These are phyloP conservation scores for Epinotia nisella DNA, from an alignment of 2,888 invertebrate genomes.

Conservation along the genomic window DNA sequence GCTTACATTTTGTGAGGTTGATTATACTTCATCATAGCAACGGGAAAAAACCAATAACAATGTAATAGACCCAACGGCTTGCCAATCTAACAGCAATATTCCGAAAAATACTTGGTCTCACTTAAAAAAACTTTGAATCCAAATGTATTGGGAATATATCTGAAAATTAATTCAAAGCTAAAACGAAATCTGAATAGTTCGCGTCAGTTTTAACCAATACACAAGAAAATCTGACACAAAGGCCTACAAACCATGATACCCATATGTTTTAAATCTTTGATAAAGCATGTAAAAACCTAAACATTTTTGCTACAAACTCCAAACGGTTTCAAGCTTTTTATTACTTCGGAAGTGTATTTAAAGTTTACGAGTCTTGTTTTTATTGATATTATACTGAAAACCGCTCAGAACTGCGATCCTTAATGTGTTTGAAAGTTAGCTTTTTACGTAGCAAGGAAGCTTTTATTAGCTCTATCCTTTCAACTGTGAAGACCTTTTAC, in stretches of 20 bases:
- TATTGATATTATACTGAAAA: constrained; percentile 55
- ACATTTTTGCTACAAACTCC: constrained; percentile 16
- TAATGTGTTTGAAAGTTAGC: background rate
- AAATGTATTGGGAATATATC: too few relatives aligned
- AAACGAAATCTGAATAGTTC: too few relatives aligned
- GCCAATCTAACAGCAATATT: too few relatives aligned
- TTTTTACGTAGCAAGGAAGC: background rate
- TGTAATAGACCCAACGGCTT: too few relatives aligned
- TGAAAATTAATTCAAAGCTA: too few relatives aligned
- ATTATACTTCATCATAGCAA: too few relatives aligned
- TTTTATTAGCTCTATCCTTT: background rate
- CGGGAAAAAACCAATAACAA: too few relatives aligned
- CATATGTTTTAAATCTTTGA: background rate
- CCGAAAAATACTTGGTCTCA: too few relatives aligned
- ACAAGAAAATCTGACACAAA: background rate
- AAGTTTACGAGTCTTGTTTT: constrained; percentile 58
- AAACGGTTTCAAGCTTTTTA: constrained; percentile 23
- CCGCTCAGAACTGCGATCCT: constrained; percentile 11
- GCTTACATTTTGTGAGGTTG: too few relatives aligned
- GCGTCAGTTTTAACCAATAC: too few relatives aligned
- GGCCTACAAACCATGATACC: background rate
- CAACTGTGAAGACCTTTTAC: too few relatives aligned
- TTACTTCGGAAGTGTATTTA: constrained; percentile 52
- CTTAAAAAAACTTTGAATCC: too few relatives aligned
- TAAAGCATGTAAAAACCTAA: background rate